Conservation (phyloP, 2,888 invertebrate genomes). For the Euclidia mi region DNA sequence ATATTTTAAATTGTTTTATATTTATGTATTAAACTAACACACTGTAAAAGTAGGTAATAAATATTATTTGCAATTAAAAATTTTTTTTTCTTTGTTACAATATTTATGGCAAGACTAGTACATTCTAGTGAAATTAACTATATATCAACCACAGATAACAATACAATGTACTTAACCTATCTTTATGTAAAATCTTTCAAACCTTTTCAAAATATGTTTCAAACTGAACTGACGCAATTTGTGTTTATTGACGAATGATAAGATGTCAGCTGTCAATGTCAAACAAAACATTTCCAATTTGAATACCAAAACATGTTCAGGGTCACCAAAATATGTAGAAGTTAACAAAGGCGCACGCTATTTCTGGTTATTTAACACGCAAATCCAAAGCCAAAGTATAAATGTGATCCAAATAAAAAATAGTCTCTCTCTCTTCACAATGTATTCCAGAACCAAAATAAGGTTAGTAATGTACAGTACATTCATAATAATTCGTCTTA, state of each 20-base stretch:
- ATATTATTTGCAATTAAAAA: no score
- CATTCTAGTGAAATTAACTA: no score
- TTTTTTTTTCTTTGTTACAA: no score
- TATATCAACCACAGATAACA: no score
- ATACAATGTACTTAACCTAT: no score
- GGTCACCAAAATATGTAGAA: slow-evolving; percentile 50
- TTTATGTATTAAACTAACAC: no score
- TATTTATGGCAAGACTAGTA: no score
- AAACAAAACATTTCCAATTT: slow-evolving; percentile 5
- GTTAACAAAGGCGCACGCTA: slow-evolving; percentile 15
- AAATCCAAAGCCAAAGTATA: slow-evolving; percentile 40
- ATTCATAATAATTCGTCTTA: background rate
- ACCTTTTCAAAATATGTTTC: no score
- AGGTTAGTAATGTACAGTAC: slow-evolving; percentile 63
- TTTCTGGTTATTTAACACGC: slow-evolving; percentile 46
- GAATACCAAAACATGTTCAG: slow-evolving; percentile 28
- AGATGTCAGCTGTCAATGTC: slow-evolving; percentile 1
- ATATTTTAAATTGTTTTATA: no score
- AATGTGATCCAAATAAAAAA: slow-evolving; percentile 24
- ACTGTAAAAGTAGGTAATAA: no score
- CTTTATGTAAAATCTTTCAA: no score
- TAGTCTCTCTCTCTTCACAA: slow-evolving; percentile 52
- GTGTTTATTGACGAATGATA: background rate
- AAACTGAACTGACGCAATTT: no score
- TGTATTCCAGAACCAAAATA: slow-evolving; percentile 83